A percentile compares a stretch with the other conserved stretches of the same genome.
Conservation (phyloP, 2,797 vertebrate species). For the Lindbergichthys nudifrons region DNA sequence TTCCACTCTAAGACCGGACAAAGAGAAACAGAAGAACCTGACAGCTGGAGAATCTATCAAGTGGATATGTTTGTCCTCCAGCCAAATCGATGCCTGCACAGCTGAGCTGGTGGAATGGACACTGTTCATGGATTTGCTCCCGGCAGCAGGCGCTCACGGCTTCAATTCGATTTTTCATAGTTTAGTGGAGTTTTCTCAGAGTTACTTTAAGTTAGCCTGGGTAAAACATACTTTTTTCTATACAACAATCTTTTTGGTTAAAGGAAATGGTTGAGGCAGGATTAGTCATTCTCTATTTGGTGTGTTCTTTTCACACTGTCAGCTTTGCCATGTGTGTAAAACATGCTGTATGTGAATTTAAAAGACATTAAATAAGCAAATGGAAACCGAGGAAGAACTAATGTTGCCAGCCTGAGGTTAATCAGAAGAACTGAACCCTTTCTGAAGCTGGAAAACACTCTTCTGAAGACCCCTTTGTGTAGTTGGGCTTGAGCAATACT, state of each 20-base stretch:
- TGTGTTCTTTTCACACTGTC: background rate
- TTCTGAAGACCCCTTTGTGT: too few species aligned
- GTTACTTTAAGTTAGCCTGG: background rate
- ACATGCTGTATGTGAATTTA: too few species aligned
- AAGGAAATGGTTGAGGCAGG: background rate
- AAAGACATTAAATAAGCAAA: too few species aligned
- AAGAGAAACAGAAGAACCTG: slow-evolving; percentile 14
- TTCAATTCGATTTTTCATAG: slow-evolving; percentile 7
- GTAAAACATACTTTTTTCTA: background rate
- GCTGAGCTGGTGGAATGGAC: slow-evolving; percentile 25
- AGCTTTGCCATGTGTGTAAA: background rate
- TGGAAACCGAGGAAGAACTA: too few species aligned
- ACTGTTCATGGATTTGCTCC: slow-evolving; percentile 28
- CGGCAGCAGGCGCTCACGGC: background rate
- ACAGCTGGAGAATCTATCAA: slow-evolving; percentile 35
- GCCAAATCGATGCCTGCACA: slow-evolving; percentile 42
- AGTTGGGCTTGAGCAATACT: too few species aligned
- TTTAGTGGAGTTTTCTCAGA: slow-evolving; percentile 5
- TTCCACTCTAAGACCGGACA: background rate
- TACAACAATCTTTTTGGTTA: background rate
- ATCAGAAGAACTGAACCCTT: background rate
- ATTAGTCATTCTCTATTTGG: background rate
- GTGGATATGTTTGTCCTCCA: slow-evolving; percentile 28
- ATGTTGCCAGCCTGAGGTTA: too few species aligned
- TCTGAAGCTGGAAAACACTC: too few species aligned